These are phyloP conservation scores for Propithecus perrieri DNA, from an alignment of 2,797 vertebrate species.

Conservation along the genomic window DNA sequence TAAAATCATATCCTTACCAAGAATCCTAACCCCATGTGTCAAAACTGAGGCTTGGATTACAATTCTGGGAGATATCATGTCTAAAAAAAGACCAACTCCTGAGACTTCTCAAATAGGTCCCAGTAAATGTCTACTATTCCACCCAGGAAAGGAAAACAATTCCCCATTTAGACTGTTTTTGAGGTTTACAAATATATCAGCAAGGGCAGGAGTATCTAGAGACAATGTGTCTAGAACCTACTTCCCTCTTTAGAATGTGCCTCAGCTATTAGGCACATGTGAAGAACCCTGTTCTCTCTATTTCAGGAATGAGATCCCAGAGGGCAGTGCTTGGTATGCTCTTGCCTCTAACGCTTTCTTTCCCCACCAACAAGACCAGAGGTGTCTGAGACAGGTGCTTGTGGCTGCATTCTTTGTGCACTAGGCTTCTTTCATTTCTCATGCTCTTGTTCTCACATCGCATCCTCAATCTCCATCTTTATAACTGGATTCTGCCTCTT, in stretches of 20 bases:
- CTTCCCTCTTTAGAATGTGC: not conserved
- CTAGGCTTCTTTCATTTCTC: not conserved
- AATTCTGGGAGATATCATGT: not conserved
- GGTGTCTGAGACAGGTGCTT: not conserved
- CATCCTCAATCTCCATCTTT: not conserved
- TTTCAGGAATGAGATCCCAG: not conserved
- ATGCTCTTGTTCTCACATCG: not conserved
- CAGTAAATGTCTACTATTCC: not conserved
- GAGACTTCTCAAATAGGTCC: not conserved
- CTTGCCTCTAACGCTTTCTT: not conserved
- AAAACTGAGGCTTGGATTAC: not conserved
- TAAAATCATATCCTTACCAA: not conserved
- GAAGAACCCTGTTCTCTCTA: not conserved
- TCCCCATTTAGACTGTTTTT: not conserved
- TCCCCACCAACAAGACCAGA: not conserved
- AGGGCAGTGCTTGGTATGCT: not conserved
- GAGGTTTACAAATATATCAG: not conserved
- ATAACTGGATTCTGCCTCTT: not conserved
- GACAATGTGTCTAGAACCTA: not conserved
- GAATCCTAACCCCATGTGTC: not conserved
- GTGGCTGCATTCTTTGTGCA: not conserved
- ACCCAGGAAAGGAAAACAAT: not conserved
- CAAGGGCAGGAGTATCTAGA: not conserved
- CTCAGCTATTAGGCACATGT: not conserved
- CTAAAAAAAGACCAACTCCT: not conserved